A percentile compares a stretch with the other conserved stretches of the same genome.
phyloP scores from a whole-genome alignment of 2,113 vertebrate species.

The Amblyornis subalaris region DNA sequence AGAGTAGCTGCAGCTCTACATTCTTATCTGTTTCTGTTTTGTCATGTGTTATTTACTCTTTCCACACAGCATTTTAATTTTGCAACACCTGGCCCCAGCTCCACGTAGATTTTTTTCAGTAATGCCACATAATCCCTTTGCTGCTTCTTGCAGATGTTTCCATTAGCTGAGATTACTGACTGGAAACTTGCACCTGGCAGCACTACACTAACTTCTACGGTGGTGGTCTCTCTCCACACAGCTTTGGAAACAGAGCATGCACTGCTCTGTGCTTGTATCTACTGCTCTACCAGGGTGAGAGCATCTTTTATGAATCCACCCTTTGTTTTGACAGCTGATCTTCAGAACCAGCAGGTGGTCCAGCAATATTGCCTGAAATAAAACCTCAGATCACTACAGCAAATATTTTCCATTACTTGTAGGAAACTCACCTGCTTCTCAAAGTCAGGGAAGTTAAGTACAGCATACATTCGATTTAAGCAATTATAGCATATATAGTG shows the following conservation, averaged over 20 bases:
- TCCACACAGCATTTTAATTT: background rate
- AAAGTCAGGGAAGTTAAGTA: background rate
- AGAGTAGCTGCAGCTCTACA: background rate
- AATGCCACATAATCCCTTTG: background rate
- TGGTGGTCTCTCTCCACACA: background rate
- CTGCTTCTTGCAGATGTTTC: background rate
- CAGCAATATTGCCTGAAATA: background rate
- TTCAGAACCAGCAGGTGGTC: background rate
- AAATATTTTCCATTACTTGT: background rate
- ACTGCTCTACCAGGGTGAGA: background rate
- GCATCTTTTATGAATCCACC: background rate
- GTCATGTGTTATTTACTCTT: background rate
- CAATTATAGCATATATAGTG: background rate
- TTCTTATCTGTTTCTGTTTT: background rate
- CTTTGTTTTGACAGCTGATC: background rate
- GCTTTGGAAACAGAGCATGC: background rate
- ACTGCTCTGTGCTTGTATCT: background rate
- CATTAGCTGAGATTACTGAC: background rate
- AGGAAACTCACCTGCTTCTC: background rate
- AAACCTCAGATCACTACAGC: background rate
- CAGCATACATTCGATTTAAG: background rate
- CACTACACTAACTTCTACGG: accelerated
- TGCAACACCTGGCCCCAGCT: background rate
- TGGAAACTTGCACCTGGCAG: background rate
- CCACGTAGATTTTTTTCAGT: background rate